Percentiles rank a stretch among this genome's conserved stretches.
Evolutionary conservation across 2,113 vertebrate species (phyloP).

Genomic region (Melospiza melodia): DNA sequence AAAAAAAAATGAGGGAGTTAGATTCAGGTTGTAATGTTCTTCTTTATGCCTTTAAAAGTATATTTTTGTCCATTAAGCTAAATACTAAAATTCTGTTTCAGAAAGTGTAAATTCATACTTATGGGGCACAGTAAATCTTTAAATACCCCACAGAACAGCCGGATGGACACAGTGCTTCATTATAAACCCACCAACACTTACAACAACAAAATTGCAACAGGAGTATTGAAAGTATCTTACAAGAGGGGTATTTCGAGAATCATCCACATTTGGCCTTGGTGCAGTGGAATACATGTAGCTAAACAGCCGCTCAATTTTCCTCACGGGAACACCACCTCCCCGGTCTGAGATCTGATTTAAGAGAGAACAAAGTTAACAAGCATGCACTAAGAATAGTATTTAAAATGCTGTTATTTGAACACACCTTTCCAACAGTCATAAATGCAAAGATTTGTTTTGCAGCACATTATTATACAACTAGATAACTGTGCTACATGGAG

Average conservation of each 20-base stretch:
- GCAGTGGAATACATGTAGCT: conserved; percentile 98
- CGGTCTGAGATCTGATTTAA: conserved; percentile 88
- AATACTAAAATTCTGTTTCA: neutral
- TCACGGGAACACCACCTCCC: conserved; percentile 93
- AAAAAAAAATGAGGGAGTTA: neutral
- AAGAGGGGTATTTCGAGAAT: conserved; percentile 87
- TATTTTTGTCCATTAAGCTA: neutral
- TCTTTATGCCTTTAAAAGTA: neutral
- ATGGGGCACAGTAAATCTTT: neutral
- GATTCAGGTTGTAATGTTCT: neutral
- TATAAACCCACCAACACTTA: neutral
- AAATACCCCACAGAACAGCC: neutral
- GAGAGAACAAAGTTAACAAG: neutral
- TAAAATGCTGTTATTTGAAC: neutral
- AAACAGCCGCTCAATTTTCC: conserved; percentile 91
- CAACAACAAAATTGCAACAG: neutral
- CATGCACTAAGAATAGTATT: neutral
- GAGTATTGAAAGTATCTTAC: conserved; percentile 72
- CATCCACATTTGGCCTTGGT: conserved; percentile 85
- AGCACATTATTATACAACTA: neutral
- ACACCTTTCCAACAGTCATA: neutral
- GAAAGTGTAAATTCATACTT: neutral
- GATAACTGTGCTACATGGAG: neutral
- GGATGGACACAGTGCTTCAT: accelerated
- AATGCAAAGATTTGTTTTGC: neutral